These are phyloP conservation scores for Drosophila setifemur DNA, from an alignment of 1,140 invertebrate genomes.

Conservation along the genomic window DNA sequence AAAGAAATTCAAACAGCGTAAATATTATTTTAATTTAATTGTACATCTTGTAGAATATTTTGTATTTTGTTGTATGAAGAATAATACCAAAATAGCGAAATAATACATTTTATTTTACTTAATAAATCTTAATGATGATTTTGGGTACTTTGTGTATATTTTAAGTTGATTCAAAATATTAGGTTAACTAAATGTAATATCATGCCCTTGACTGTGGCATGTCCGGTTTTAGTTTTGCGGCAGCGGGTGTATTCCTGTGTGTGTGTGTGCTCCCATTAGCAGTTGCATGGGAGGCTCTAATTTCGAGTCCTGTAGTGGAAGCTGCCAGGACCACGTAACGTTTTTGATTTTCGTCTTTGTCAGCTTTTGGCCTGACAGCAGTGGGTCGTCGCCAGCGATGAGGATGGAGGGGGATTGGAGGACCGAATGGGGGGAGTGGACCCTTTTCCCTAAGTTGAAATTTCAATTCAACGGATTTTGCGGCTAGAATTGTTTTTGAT, in stretches of 20 bases:
- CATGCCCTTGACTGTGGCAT: not conserved
- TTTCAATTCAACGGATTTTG: slow-evolving; percentile 79
- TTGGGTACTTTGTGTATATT: too few species aligned
- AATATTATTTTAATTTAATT: too few species aligned
- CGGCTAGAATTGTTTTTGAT: slow-evolving; percentile 75
- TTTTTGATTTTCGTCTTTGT: slow-evolving; percentile 75
- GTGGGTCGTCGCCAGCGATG: slow-evolving; percentile 9
- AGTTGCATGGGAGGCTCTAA: slow-evolving; percentile 75
- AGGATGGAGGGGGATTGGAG: not conserved
- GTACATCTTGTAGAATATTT: too few species aligned
- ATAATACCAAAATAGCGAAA: too few species aligned
- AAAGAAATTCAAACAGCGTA: too few species aligned
- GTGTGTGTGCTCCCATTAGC: slow-evolving; percentile 65
- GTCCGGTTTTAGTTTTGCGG: slow-evolving; percentile 17
- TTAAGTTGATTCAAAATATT: too few species aligned
- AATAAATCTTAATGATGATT: too few species aligned
- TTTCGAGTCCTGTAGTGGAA: slow-evolving; percentile 63
- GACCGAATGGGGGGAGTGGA: not conserved
- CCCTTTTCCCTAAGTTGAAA: slow-evolving; percentile 67
- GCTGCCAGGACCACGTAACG: slow-evolving; percentile 67
- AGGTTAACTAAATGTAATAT: not conserved
- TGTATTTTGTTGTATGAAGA: too few species aligned
- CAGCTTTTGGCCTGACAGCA: slow-evolving; percentile 58
- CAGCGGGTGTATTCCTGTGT: not conserved
- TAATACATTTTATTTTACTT: too few species aligned